Percentiles rank a stretch among this genome's conserved stretches.
These are phyloP conservation scores for Ornithorhynchus anatinus DNA, from an alignment of 2,113 vertebrate species.

Conservation along the genomic window DNA sequence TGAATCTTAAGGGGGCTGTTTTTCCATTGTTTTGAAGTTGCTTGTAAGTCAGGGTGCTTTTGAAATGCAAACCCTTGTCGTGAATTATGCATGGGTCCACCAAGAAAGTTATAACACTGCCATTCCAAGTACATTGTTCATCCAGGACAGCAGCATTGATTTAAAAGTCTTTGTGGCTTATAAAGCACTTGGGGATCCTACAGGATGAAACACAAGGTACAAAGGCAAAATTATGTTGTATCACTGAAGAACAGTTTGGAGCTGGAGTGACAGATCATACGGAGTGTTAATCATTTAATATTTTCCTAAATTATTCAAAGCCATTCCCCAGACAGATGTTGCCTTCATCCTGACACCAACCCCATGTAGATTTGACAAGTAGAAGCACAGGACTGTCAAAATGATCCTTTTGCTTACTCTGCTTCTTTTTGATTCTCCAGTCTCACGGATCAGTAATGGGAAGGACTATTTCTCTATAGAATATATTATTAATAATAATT, in stretches of 20 bases:
- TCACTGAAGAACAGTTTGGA: constrained; percentile 16
- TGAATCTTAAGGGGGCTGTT: constrained; percentile 11
- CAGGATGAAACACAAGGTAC: constrained; percentile 2
- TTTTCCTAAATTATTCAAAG: constrained; percentile 50
- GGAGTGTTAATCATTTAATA: constrained; percentile 49
- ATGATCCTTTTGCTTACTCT: constrained; percentile 2
- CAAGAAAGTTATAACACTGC: constrained; percentile 36
- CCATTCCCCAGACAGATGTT: constrained; percentile 38
- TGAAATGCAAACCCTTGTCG: not conserved
- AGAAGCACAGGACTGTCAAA: too few species aligned
- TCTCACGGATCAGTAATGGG: constrained; percentile 22
- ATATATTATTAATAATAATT: too few species aligned
- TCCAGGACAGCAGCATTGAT: constrained; percentile 12
- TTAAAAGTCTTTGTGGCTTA: constrained; percentile 28
- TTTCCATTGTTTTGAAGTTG: constrained; percentile 16
- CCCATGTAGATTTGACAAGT: constrained; percentile 29
- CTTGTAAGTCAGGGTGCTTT: not conserved
- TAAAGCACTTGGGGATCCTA: constrained; percentile 27
- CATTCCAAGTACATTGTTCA: constrained; percentile 30
- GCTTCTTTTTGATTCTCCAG: constrained; percentile 13
- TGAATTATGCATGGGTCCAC: constrained; percentile 23
- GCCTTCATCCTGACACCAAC: constrained; percentile 37
- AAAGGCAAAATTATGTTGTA: constrained; percentile 31
- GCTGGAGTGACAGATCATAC: constrained; percentile 24
- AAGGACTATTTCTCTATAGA: constrained; percentile 27